A percentile compares a stretch with the other conserved stretches of the same genome.
Conservation (phyloP, 1,140 invertebrate species). For the Zaprionus ghesquierei region DNA sequence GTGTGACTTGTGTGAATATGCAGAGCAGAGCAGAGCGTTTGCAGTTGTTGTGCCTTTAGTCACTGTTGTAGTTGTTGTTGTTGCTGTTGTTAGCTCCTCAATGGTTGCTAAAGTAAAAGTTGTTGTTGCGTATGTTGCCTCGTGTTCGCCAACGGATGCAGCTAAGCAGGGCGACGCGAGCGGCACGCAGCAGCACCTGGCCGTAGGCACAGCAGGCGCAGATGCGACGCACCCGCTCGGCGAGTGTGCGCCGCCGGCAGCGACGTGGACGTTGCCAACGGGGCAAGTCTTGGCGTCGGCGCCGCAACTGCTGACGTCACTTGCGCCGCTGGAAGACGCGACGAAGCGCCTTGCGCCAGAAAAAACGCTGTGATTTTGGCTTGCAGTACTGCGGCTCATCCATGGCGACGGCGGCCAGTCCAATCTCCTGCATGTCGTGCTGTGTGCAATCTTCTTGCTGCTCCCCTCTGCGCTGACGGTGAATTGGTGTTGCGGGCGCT, state of each 20-base stretch:
- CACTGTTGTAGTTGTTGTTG: conserved; percentile 9
- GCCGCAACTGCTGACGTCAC: conserved; percentile 64
- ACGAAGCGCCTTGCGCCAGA: conserved; percentile 65
- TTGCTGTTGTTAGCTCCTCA: conserved; percentile 17
- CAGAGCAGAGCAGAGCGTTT: conserved; percentile 25
- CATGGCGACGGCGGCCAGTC: conserved; percentile 15
- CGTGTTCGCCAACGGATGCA: conserved; percentile 72
- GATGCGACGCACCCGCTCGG: conserved; percentile 63
- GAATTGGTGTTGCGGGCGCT: conserved; percentile 50
- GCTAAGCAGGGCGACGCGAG: conserved; percentile 66
- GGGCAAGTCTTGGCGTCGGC: conserved; percentile 70
- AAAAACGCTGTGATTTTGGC: conserved; percentile 63
- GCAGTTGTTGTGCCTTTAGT: neutral
- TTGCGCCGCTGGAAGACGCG: conserved; percentile 70
- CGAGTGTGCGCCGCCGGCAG: conserved; percentile 62
- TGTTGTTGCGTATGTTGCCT: conserved; percentile 71
- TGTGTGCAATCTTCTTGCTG: neutral
- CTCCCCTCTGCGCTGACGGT: conserved; percentile 9
- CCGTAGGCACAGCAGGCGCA: conserved; percentile 72
- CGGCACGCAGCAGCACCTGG: conserved; percentile 55
- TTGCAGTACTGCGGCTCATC: conserved; percentile 37
- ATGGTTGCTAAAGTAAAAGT: conserved; percentile 73
- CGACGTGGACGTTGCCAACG: conserved; percentile 66
- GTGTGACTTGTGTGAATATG: neutral
- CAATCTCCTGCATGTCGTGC: conserved; percentile 33